phyloP scores from a whole-genome alignment of 2,888 invertebrate species.

The Palloptera scutellata region DNA sequence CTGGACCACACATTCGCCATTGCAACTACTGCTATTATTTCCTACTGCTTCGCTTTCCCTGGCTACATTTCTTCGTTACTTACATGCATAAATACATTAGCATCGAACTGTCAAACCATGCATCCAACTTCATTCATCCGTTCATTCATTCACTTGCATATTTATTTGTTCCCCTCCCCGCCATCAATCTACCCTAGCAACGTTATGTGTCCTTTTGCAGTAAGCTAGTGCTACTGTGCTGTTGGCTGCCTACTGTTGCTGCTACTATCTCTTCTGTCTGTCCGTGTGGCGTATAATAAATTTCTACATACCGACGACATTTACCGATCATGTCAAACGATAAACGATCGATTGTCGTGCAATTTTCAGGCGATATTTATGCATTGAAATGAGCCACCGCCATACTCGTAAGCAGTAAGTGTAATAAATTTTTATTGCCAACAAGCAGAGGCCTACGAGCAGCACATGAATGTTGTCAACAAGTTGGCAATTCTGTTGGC shows the following conservation, averaged over 20 bases:
- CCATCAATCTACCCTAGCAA: too few relatives aligned
- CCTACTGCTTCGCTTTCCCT: not conserved
- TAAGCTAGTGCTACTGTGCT: too few relatives aligned
- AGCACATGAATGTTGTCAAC: constrained; percentile 15
- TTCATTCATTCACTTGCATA: not conserved
- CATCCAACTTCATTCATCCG: constrained; percentile 23
- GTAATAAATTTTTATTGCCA: constrained; percentile 11
- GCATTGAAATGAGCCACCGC: constrained; percentile 20
- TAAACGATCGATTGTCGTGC: constrained; percentile 52
- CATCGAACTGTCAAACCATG: constrained; percentile 20
- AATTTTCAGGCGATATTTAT: constrained; percentile 32
- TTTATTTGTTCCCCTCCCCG: not conserved
- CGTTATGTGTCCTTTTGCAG: too few relatives aligned
- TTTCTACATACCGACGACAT: constrained; percentile 28
- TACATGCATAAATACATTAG: constrained; percentile 10
- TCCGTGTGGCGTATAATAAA: constrained; percentile 12
- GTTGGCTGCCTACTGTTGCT: too few relatives aligned
- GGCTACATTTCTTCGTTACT: not conserved
- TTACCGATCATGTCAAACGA: constrained; percentile 53
- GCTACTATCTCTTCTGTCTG: too few relatives aligned
- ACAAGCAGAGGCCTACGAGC: not conserved
- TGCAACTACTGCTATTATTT: not conserved
- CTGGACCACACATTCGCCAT: constrained; percentile 17
- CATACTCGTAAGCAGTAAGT: not conserved
- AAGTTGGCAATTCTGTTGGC: constrained; percentile 11